Evolutionary conservation across 2,888 invertebrate genomes (phyloP), one percentile per base, ranked within the genome.

Genomic region (Lasioglossum leucozonium): DNA sequence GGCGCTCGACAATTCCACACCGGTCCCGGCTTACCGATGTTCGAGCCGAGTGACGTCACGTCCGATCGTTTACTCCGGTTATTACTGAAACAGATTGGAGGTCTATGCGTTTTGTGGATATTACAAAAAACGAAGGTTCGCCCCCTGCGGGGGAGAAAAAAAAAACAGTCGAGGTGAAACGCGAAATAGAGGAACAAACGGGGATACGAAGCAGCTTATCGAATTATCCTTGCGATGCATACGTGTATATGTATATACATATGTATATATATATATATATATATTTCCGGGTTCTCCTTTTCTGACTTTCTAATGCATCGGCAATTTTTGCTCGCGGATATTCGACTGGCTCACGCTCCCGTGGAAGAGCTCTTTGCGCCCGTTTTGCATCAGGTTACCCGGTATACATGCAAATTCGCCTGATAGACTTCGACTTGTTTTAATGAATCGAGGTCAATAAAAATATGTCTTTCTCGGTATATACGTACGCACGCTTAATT

Each of bases 71-170:
- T 90, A 81, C 88, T 81, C 78, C 79, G 87, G 91, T 92, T 91
- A 91, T 91, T 92, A 89, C 88, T 40, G 85, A 88, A 90, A 88
- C 86, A 88, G 91, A 91, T 91, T 91, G 88, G 86, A 89, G 89
- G 87, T 88, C 85, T 84, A 89, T 87, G 84, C 85, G 85, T 88
- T 84, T 82, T 80, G 85, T 80, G 78, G 80, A 85, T 88, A 82
- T 87, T 86, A 81, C 87, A 81, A 86, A 85, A 85, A 79, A 84
- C 67, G 44, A 47, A 18, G n/a, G n/a, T n/a, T n/a, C n/a, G n/a
- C n/a, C n/a, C n/a, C n/a, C n/a, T n/a, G n/a, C n/a, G 72, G 42
- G 30, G 16, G 6, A 30, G 30, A 30, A 69, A 13, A 16, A 72
- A 26, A 73, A 42, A 72, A 69, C 79, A 76, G 72, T 84, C 87